These are phyloP conservation scores for Onychomys leucogaster DNA, from an alignment of 2,797 vertebrate species.

Conservation along the genomic window DNA sequence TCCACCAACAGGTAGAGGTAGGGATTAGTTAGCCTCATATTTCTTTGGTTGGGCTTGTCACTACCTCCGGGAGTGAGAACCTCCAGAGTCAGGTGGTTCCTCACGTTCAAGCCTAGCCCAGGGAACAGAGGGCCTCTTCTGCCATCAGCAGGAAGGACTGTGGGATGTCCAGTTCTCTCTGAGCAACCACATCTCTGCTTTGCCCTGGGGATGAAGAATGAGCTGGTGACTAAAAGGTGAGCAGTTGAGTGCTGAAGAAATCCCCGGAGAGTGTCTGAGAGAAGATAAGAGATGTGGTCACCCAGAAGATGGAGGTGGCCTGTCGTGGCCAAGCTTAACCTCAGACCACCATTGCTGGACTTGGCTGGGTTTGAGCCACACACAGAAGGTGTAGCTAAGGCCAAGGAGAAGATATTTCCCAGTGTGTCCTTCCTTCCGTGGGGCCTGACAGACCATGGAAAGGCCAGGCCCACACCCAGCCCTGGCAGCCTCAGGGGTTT, in stretches of 20 bases:
- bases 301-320: not conserved
- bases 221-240: not conserved
- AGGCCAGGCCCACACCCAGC: not conserved
- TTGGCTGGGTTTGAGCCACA: not conserved
- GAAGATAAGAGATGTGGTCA: not conserved
- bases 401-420: not conserved
- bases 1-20: not conserved
- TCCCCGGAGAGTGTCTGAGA: not conserved
- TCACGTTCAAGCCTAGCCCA: not conserved
- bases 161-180: not conserved
- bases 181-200: not conserved
- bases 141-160: not conserved
- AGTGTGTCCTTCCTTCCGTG: not conserved
- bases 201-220: not conserved
- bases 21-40: not conserved
- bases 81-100: not conserved
- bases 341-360: not conserved
- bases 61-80: not conserved
- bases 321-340: not conserved
- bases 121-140: not conserved
- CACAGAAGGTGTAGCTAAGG: not conserved
- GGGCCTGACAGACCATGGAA: not conserved
- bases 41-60: not conserved
- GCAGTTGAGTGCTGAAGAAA: not conserved
- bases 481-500: not conserved